phyloP scores from a whole-genome alignment of 2,888 invertebrate species.

The Eristalis pertinax region DNA sequence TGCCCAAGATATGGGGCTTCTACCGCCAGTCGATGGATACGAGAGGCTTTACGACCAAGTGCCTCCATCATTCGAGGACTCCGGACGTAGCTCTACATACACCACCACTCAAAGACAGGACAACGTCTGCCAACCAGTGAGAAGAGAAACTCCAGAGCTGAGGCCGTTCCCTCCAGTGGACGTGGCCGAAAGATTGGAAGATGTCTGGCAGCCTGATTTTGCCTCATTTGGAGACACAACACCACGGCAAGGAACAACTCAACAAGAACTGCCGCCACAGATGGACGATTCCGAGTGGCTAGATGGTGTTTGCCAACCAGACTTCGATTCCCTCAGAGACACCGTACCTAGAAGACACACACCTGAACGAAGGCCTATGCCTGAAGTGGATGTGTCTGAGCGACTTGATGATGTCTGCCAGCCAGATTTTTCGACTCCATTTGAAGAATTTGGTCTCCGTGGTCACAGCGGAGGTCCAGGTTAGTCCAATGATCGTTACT shows the following conservation, averaged over 20 bases:
- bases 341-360: no score
- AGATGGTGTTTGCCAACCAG: no score
- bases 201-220: background rate
- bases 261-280: no score
- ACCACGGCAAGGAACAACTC: no score
- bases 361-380: no score
- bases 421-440: background rate
- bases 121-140: background rate
- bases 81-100: background rate
- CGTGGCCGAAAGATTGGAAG: background rate
- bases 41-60: background rate
- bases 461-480: no score
- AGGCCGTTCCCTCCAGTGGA: background rate
- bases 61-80: slow-evolving; percentile 3
- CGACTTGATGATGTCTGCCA: background rate
- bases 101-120: background rate
- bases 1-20: background rate
- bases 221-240: background rate
- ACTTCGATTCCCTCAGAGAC: no score
- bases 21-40: background rate
- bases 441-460: no score
- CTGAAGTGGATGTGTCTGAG: no score
- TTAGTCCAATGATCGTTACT: no score
- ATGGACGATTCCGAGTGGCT: no score
- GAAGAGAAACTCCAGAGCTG: background rate